Conservation (phyloP, 2,888 invertebrate genomes). For the Cantharis flavilabris region DNA sequence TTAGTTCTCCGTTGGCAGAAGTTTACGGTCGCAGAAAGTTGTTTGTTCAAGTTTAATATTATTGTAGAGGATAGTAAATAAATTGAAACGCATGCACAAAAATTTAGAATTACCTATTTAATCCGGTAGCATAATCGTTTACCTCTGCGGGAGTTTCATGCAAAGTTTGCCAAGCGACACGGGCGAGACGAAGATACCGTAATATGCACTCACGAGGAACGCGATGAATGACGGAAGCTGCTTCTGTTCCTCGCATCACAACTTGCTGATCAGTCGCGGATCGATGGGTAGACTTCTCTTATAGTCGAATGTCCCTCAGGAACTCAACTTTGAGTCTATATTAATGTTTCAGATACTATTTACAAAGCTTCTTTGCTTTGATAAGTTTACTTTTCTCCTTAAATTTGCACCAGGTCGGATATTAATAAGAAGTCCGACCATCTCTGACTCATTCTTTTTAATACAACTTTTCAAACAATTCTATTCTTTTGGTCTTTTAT, state of each 20-base stretch:
- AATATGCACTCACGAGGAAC: conserved; percentile 38
- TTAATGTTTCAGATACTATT: conserved; percentile 28
- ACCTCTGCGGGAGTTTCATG: conserved; percentile 37
- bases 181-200: conserved; percentile 33
- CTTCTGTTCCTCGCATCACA: conserved; percentile 24
- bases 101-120: conserved; percentile 41
- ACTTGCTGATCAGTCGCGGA: conserved; percentile 31
- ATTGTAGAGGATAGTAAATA: conserved; percentile 7
- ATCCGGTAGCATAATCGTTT: conserved; percentile 38
- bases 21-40: neutral
- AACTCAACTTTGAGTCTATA: conserved; percentile 25
- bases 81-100: conserved; percentile 32
- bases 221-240: conserved; percentile 37
- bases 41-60: conserved; percentile 1
- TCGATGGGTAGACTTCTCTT: conserved; percentile 31
- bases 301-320: conserved; percentile 24
- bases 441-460: conserved; percentile 7
- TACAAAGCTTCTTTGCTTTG: conserved; percentile 10
- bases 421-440: conserved; percentile 5
- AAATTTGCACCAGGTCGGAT: neutral
- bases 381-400: neutral
- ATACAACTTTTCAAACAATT: conserved; percentile 20
- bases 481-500: conserved; percentile 30
- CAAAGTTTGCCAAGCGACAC: conserved; percentile 37
- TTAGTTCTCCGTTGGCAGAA: neutral